These are phyloP conservation scores for Portunus trituberculatus DNA, from an alignment of 1,140 invertebrate species.

Conservation along the genomic window DNA sequence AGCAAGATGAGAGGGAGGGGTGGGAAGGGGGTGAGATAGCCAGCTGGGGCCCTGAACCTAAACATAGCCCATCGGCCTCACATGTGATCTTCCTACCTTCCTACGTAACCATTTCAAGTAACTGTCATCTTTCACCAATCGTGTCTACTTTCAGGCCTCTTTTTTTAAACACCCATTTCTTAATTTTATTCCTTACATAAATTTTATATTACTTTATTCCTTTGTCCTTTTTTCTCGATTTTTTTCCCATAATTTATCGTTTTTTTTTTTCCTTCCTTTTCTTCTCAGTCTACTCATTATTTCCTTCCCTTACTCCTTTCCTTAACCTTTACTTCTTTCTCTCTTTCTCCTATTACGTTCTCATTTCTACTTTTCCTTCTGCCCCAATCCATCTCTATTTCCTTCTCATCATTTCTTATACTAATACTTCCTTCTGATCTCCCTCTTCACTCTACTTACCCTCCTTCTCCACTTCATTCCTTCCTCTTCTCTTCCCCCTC, in stretches of 20 bases:
- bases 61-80: neutral
- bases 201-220: neutral
- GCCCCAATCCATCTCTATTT: neutral
- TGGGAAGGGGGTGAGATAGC: neutral
- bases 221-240: neutral
- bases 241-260: neutral
- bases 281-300: neutral
- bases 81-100: neutral
- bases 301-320: neutral
- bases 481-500: neutral
- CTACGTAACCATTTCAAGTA: neutral
- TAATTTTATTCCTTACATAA: neutral
- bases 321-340: too few relatives aligned
- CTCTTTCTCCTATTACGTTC: neutral
- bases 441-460: neutral
- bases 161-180: neutral
- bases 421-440: neutral
- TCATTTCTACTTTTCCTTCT: neutral
- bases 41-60: neutral
- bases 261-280: neutral
- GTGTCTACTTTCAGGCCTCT: neutral
- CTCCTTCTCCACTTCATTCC: neutral
- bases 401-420: neutral
- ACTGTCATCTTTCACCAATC: neutral
- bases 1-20: neutral